Evolutionary conservation across 2,113 vertebrate species (phyloP).

Genomic region (Nycticorax nycticorax): DNA sequence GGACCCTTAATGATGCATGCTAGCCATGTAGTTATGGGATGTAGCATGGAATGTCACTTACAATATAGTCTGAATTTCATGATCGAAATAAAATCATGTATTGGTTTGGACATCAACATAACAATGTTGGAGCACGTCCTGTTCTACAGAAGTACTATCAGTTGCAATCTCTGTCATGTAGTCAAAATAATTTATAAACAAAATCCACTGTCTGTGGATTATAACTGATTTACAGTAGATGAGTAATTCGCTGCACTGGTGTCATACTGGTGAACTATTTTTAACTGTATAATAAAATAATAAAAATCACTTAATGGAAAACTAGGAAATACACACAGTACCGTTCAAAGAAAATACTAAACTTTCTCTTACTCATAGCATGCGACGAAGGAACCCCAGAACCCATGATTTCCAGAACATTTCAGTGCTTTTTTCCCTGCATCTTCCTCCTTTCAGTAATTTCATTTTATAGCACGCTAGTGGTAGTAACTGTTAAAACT

Average conservation of each 20-base stretch:
- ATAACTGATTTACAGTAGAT: fast-evolving
- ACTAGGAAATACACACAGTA: neutral
- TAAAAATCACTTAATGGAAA: neutral
- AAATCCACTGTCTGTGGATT: neutral
- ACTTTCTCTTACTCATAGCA: neutral
- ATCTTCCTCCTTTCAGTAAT: neutral
- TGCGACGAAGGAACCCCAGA: neutral
- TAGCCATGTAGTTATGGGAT: neutral
- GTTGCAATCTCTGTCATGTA: neutral
- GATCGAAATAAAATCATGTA: neutral
- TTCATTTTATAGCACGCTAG: neutral
- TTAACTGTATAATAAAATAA: neutral
- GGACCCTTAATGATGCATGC: neutral
- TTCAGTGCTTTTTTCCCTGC: neutral
- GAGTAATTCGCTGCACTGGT: neutral
- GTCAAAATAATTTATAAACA: neutral
- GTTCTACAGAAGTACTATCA: neutral
- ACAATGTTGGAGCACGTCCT: neutral
- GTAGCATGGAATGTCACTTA: neutral
- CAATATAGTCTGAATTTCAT: neutral
- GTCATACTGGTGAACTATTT: neutral
- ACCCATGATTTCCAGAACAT: neutral
- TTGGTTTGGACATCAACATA: neutral
- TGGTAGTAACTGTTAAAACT: neutral
- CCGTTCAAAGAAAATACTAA: neutral